Conservation (phyloP, 23 tunicate genomes). For the Halocynthia roretzi region DNA sequence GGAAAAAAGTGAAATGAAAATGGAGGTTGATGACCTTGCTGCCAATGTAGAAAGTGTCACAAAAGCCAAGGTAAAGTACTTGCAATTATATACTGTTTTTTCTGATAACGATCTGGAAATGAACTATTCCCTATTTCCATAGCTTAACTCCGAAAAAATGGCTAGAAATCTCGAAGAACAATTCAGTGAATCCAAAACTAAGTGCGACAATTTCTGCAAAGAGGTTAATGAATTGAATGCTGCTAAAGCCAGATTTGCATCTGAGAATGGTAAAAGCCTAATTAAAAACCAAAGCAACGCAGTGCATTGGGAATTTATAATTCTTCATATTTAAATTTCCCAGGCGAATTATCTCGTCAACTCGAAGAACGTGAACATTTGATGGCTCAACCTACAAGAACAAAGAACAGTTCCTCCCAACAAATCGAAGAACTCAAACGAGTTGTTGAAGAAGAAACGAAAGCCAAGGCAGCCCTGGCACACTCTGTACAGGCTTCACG, state of each 20-base stretch:
- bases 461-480: conserved; percentile 25
- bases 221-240: conserved; percentile 70
- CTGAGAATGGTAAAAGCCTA: conserved; percentile 70
- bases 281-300: too few relatives aligned
- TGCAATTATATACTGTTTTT: too few relatives aligned
- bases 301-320: too few relatives aligned
- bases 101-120: neutral
- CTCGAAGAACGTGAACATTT: too few relatives aligned
- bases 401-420: conserved; percentile 55
- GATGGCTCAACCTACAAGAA: too few relatives aligned
- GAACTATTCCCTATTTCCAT: neutral
- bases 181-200: conserved; percentile 56
- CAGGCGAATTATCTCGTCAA: conserved; percentile 43
- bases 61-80: conserved; percentile 15
- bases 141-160: conserved; percentile 89
- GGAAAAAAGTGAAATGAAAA: conserved; percentile 32
- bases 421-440: conserved; percentile 86
- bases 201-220: conserved; percentile 73
- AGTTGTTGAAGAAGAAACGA: conserved; percentile 52
- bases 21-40: conserved; percentile 32
- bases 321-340: too few relatives aligned
- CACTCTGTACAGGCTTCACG: conserved; percentile 46
- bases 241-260: conserved; percentile 40
- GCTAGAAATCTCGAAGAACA: too few relatives aligned
- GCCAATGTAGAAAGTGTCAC: conserved; percentile 28